Base-by-base conservation (phyloP, 2,888 invertebrate species). In the Iphiclides podalirius region DNA sequence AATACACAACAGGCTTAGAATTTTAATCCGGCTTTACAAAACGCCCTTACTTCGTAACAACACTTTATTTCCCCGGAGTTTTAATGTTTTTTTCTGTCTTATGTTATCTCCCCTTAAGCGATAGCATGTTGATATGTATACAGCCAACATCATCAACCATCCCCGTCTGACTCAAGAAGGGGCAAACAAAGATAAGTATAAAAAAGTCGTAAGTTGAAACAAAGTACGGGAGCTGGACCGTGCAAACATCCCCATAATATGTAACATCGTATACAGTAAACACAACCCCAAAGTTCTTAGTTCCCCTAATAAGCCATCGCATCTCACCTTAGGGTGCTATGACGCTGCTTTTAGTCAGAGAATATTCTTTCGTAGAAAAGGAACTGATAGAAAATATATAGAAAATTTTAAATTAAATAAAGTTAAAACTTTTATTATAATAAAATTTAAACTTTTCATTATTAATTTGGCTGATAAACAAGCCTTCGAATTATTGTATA, bases 291-390 rank as follows among this genome's bases (percentile, higher is more conserved):
- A 85, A 86, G 76, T 86, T 87, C 78, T 80, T 79, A 81, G 76
- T 79, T 80, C 84, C 86, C 84, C 83, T 86, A 86, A 87, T 85
- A 87, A 87, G 84, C 79, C 70, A 71, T 70, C 70, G 69, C 75
- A 75, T 80, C 79, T 81, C 80, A 85, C 84, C 82, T 84, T 75
- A 74, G 81, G 80, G 83, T 73, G 73, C 63, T 64, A 63, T 65
- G 63, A 61, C 60, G 64, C 67, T 61, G 61, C 57, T 63, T 41
- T 52, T 9, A 43, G 31, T 45, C 73, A 76, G 62, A 79, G 79
- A 79, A 54, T 59, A 60, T 43, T n/a, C 8, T 6, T 16, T 1
- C 4, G 20, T 13, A 35, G 44, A 28, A 11, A 11, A 7, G 39
- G 17, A 43, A 43, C 15, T n/a, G n/a, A n/a, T n/a, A n/a, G n/a